A percentile compares a stretch with the other conserved stretches of the same genome.
phyloP scores from a whole-genome alignment of 92 coral and sea anemone genomes.

The Nematostella vectensis region DNA sequence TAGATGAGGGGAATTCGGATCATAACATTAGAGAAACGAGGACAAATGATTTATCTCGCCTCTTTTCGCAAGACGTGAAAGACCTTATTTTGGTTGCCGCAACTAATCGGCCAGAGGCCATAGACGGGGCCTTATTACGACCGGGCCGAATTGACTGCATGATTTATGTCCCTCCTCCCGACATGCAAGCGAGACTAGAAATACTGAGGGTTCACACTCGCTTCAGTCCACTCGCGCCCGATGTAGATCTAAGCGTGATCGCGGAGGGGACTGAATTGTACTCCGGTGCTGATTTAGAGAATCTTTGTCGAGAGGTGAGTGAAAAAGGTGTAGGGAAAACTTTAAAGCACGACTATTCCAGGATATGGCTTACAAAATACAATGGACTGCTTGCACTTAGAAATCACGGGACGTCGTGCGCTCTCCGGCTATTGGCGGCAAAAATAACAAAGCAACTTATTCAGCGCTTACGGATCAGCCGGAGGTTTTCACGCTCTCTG shows the following conservation, averaged over 20 bases:
- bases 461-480: too few relatives aligned
- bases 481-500: too few relatives aligned
- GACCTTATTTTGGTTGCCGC: conserved; percentile 85
- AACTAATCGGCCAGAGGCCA: conserved; percentile 83
- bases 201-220: conserved; percentile 77
- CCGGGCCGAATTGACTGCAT: conserved; percentile 95
- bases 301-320: conserved; percentile 91
- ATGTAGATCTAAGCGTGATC: conserved; percentile 55
- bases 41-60: conserved; percentile 3
- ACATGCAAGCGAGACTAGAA: conserved; percentile 71
- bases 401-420: not conserved
- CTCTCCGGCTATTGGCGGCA: not conserved
- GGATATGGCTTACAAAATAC: not conserved
- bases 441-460: too few relatives aligned
- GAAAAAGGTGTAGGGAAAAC: not conserved
- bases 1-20: not conserved
- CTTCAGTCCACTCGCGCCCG: conserved; percentile 60
- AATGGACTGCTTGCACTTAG: not conserved
- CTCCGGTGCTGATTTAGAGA: conserved; percentile 95
- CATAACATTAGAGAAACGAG: not conserved
- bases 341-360: not conserved
- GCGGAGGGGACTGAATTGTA: conserved; percentile 74
- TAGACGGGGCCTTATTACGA: conserved; percentile 88
- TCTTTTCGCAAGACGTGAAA: conserved; percentile 23
- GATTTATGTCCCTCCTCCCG: conserved; percentile 95